These are phyloP conservation scores for Theristicus caerulescens DNA, from an alignment of 2,113 vertebrate species.

Conservation along the genomic window DNA sequence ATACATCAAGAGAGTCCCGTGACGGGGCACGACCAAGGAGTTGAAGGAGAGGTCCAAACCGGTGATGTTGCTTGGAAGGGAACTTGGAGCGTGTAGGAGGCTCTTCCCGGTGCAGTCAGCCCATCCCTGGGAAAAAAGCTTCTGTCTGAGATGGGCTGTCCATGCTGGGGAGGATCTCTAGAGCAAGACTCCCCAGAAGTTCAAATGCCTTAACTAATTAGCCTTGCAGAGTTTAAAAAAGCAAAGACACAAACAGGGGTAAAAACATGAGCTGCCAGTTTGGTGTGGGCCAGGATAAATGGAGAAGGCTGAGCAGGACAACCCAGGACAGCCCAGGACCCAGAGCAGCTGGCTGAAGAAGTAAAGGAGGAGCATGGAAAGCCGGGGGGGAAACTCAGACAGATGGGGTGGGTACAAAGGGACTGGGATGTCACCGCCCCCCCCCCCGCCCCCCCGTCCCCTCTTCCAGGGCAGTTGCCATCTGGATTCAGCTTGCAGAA, in stretches of 20 bases:
- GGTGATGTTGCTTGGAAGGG: constrained; percentile 64
- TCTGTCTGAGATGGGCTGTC: not conserved
- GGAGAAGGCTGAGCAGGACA: not conserved
- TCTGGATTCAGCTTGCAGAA: not conserved
- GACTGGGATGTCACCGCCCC: not conserved
- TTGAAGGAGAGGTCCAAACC: constrained; percentile 68
- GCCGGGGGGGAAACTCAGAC: not conserved
- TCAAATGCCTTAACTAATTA: not conserved
- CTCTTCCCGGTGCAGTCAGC: constrained; percentile 60
- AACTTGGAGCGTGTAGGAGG: constrained; percentile 34
- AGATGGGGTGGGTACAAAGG: accelerated
- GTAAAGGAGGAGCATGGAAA: not conserved
- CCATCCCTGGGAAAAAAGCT: constrained; percentile 50
- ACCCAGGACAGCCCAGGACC: not conserved
- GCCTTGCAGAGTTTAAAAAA: not conserved
- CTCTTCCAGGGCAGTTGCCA: not conserved
- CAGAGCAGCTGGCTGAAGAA: not conserved
- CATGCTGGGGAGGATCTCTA: not conserved
- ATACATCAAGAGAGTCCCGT: constrained; percentile 32
- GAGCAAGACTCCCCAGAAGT: not conserved
- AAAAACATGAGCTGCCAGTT: not conserved
- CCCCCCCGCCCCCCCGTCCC: not conserved
- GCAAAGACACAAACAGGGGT: not conserved
- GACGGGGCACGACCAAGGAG: constrained; percentile 38
- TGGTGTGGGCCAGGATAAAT: not conserved